A percentile compares a stretch with the other conserved stretches of the same genome.
These are phyloP conservation scores for Mystacornis crossleyi DNA, from an alignment of 2,113 vertebrate species.

Conservation along the genomic window DNA sequence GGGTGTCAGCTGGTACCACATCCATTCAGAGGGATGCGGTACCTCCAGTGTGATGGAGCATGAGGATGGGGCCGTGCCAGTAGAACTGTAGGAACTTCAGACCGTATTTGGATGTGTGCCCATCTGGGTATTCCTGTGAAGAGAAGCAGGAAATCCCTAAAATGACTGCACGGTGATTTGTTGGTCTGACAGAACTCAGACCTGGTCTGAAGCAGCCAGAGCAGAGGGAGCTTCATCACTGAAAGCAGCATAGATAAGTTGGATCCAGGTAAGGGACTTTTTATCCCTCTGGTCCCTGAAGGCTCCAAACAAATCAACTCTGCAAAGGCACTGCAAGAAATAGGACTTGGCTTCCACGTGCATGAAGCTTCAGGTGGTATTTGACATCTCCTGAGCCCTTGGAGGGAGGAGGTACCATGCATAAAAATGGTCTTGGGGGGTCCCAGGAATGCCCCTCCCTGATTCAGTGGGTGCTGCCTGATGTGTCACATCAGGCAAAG, in stretches of 20 bases:
- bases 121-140: not conserved
- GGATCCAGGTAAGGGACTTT: not conserved
- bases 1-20: not conserved
- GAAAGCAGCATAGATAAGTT: not conserved
- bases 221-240: not conserved
- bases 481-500: not conserved
- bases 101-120: not conserved
- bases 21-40: not conserved
- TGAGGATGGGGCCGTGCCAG: not conserved
- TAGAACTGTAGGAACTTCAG: not conserved
- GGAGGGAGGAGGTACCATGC: fast-evolving
- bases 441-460: not conserved
- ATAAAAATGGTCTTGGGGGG: fast-evolving
- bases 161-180: not conserved
- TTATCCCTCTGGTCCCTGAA: not conserved
- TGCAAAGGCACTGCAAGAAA: not conserved
- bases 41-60: fast-evolving
- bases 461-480: not conserved
- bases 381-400: not conserved
- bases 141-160: not conserved
- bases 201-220: not conserved
- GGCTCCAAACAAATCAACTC: not conserved
- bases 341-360: not conserved
- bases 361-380: not conserved
- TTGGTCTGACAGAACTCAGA: not conserved